Base-by-base conservation (phyloP, 2,113 vertebrate genomes). In the Microcebus jonahi region DNA sequence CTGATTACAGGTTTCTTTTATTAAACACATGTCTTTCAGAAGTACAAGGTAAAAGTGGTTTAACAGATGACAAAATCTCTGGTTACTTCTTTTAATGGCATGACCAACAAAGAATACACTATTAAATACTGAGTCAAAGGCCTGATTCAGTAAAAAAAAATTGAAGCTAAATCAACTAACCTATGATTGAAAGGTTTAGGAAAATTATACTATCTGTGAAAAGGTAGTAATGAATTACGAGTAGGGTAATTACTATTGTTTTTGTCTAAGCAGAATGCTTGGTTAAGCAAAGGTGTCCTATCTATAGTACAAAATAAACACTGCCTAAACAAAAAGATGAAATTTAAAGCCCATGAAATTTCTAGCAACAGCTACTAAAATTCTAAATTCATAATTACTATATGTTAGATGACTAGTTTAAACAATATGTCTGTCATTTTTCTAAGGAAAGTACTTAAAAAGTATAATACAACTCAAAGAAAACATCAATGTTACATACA, bases 41-140 rank as follows among this genome's bases (percentile, higher is more conserved):
- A 8, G 73, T 57, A 93, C 97, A 95, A 94, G 53, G 53, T 75
- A 79, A 86, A 8, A 96, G 83, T 80, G 57, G 27, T 87, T 88
- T 97, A 93, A 87, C 45, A 86, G 91, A 71, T 50, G 68, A 92
- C 88, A 96, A 91, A 95, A 75, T 86, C 55, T 95, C 63, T 81
- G 48, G 71, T 91, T 94, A 95, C 45, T 91, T 81, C 55, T 88
- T 96, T 94, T 71, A 94, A 7, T 84, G 39, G 79, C 85, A 94
- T 71, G 68, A 91, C 15, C 81, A 95, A 97, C 77, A 95, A 93
- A 96, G 91, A 97, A 97, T 73, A 93, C n/a, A 84, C 83, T 91
- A 90, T 82, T 95, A 97, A 95, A 94, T 55, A 76, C 68, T 89
- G 59, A 97, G 27, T 96, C 83, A 96, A 97, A 97, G 73, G 63